phyloP scores from a whole-genome alignment of 2,888 invertebrate species.

The Himalopsyche kuldschensis region DNA sequence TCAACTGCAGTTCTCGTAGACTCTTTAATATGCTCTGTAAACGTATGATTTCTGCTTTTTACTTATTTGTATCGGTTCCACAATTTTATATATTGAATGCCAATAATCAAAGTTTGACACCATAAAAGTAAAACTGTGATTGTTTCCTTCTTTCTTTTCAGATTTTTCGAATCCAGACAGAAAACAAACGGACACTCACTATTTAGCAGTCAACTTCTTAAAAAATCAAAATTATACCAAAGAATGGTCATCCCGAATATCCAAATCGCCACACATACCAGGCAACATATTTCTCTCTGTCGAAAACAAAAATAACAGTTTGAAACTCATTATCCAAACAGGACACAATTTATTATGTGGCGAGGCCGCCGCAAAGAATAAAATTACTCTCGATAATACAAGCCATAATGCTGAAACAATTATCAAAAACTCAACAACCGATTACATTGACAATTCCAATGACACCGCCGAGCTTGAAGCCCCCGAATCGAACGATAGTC shows the following conservation, averaged over 20 bases:
- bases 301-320: constrained; percentile 11
- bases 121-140: too few species aligned
- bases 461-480: background rate
- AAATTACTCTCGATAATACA: background rate
- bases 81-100: too few species aligned
- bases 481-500: background rate
- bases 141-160: constrained; percentile 3
- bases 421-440: background rate
- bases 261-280: background rate
- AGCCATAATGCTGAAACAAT: background rate
- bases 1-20: too few species aligned
- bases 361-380: background rate
- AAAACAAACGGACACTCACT: background rate
- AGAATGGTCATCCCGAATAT: background rate
- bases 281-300: background rate
- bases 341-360: background rate
- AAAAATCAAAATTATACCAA: constrained; percentile 22
- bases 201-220: constrained; percentile 13
- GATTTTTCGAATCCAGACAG: constrained; percentile 20
- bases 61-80: too few species aligned
- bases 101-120: too few species aligned
- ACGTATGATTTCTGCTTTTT: too few species aligned
- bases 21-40: too few species aligned
- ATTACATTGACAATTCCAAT: background rate
- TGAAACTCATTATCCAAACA: constrained; percentile 1